phyloP scores from a whole-genome alignment of 2,888 invertebrate species.

The Pterostichus madidus region DNA sequence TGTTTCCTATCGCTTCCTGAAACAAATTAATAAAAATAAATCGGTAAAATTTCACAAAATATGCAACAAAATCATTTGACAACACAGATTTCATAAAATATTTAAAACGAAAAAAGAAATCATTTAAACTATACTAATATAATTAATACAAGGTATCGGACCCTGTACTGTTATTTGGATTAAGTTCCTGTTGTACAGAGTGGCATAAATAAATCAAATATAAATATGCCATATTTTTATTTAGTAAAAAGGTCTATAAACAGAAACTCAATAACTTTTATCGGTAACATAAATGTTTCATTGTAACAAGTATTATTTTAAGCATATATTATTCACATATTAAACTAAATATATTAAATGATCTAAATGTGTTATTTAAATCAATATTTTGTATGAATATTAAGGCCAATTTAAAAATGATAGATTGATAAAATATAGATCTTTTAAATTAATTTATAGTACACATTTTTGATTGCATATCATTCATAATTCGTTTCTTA shows the following conservation, averaged over 20 bases:
- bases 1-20: no score
- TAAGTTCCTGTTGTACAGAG: no score
- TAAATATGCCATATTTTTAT: slow-evolving; percentile 22
- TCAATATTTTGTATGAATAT: neutral
- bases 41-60: no score
- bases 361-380: no score
- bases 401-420: slow-evolving; percentile 26
- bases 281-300: neutral
- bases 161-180: no score
- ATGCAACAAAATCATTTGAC: no score
- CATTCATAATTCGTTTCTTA: neutral
- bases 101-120: neutral
- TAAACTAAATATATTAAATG: neutral
- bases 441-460: slow-evolving; percentile 28
- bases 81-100: neutral
- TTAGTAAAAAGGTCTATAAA: slow-evolving; percentile 17
- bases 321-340: neutral
- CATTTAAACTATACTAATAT: neutral
- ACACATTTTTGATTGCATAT: slow-evolving; percentile 37
- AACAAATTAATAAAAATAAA: no score
- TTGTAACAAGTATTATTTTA: neutral
- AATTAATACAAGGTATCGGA: neutral
- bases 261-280: neutral
- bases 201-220: no score
- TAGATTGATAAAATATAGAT: slow-evolving; percentile 22